Conservation (phyloP, 2,113 vertebrate genomes). For the Heteronetta atricapilla region DNA sequence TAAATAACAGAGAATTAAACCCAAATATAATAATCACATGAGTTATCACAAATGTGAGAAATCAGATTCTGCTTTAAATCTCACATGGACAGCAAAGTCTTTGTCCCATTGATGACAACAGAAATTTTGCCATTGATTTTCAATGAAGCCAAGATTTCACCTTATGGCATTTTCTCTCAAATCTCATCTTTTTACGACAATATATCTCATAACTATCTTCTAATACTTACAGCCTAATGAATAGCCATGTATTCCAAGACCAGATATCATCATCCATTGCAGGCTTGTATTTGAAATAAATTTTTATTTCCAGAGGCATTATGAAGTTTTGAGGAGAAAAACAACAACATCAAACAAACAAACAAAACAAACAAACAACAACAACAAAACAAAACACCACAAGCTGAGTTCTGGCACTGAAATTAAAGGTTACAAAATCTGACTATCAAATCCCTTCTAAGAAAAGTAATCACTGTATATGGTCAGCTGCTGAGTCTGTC, state of each 20-base stretch:
- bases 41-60: neutral
- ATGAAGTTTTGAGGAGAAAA: neutral
- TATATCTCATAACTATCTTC: neutral
- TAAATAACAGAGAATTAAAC: conserved; percentile 50
- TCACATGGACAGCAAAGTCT: neutral
- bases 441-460: neutral
- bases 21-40: conserved; percentile 22
- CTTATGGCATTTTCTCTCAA: neutral
- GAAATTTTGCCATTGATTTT: conserved; percentile 13
- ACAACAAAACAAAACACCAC: neutral
- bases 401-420: neutral
- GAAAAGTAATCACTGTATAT: neutral
- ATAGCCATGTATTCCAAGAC: neutral
- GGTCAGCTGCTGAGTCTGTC: neutral
- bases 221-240: neutral
- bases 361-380: neutral
- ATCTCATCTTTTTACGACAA: neutral
- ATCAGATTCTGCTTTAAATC: neutral
- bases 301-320: neutral
- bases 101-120: neutral
- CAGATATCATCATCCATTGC: neutral
- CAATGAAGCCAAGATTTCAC: neutral
- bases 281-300: neutral
- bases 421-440: neutral
- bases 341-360: neutral